Evolutionary conservation across 2,113 vertebrate species (phyloP).

Genomic region (Cheirogaleus medius): DNA sequence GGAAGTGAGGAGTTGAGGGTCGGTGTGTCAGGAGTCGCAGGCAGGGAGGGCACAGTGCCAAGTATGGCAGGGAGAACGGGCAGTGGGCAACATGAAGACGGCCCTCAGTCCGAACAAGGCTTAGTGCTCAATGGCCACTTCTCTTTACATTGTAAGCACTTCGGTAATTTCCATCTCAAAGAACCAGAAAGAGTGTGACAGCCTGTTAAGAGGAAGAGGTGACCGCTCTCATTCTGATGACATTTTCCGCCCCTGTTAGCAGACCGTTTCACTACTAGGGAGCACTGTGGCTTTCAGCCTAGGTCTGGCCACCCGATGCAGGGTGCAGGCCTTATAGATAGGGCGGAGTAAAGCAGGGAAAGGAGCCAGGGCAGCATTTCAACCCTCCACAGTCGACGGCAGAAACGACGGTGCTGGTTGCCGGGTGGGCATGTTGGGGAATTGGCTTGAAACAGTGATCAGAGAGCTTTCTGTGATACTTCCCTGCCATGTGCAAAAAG

Average conservation of each 20-base stretch:
- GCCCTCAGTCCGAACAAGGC: neutral
- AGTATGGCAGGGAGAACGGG: neutral
- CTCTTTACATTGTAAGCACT: slow-evolving; percentile 70
- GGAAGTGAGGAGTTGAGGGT: neutral
- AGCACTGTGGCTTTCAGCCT: neutral
- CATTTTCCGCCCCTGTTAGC: neutral
- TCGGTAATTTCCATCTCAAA: slow-evolving; percentile 74
- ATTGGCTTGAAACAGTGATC: neutral
- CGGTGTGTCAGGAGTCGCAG: neutral
- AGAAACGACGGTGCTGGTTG: neutral
- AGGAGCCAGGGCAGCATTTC: neutral
- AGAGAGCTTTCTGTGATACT: neutral
- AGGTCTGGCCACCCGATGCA: neutral
- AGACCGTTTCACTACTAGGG: neutral
- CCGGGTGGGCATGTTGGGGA: neutral
- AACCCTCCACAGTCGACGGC: neutral
- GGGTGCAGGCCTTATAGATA: too few species aligned
- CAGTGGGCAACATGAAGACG: neutral
- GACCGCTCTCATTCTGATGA: neutral
- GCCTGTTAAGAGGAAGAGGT: slow-evolving; percentile 62
- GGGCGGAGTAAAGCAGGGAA: neutral
- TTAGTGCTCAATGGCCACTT: slow-evolving; percentile 59
- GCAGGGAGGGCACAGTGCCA: neutral
- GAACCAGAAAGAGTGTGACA: slow-evolving; percentile 70
- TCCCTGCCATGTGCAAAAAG: neutral